Conservation (phyloP, 2,113 vertebrate genomes). For the Tupaia tana region DNA sequence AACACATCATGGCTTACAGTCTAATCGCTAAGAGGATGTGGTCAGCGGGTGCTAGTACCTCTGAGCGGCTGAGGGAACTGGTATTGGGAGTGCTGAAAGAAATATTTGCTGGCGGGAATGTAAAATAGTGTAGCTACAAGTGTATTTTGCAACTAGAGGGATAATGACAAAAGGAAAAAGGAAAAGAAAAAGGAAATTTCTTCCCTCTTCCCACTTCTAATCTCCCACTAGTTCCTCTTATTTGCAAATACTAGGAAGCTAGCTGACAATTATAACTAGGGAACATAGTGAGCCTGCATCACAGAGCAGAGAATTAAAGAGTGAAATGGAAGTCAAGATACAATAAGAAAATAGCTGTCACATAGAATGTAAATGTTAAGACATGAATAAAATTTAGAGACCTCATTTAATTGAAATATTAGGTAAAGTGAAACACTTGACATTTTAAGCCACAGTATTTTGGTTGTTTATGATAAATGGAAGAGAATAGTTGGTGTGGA, state of each 20-base stretch:
- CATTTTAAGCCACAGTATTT: neutral
- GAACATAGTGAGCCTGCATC: conserved; percentile 35
- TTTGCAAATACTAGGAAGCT: conserved; percentile 41
- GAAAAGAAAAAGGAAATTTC: conserved; percentile 19
- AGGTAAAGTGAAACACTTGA: neutral
- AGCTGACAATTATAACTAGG: conserved; percentile 39
- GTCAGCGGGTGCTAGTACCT: conserved; percentile 47
- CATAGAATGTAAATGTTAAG: neutral
- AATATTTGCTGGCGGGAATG: conserved; percentile 32
- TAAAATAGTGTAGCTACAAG: conserved; percentile 19
- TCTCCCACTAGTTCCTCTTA: conserved; percentile 41
- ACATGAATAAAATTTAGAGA: conserved; percentile 15
- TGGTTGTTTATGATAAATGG: conserved; percentile 19
- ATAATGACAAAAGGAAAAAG: neutral
- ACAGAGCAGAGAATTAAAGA: conserved; percentile 28
- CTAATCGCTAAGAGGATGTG: conserved; percentile 42
- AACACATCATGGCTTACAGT: conserved; percentile 11
- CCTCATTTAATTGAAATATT: conserved; percentile 1
- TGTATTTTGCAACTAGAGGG: conserved; percentile 34
- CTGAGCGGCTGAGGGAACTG: conserved; percentile 42
- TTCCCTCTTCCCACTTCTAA: conserved; percentile 19
- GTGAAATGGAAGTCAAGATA: conserved; percentile 23
- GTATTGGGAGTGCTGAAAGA: neutral
- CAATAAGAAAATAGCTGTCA: conserved; percentile 28
- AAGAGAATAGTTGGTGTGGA: conserved; percentile 30